phyloP scores from a whole-genome alignment of 2,113 vertebrate species.

The Junco hyemalis region DNA sequence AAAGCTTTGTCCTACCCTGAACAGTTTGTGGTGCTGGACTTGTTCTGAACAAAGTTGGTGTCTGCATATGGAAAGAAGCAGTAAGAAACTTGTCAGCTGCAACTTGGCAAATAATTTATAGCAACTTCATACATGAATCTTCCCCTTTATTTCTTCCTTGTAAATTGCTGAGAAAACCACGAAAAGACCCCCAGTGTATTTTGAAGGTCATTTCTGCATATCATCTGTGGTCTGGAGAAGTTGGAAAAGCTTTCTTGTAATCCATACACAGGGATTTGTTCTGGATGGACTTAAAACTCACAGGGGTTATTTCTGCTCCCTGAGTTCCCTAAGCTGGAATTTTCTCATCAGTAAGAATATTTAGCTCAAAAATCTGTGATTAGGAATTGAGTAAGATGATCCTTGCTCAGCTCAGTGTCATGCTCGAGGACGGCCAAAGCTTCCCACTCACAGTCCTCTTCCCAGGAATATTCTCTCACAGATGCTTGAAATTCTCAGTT shows the following conservation, averaged over 20 bases:
- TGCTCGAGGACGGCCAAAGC: neutral
- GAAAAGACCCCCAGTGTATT: neutral
- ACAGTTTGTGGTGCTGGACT: neutral
- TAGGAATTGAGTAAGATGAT: neutral
- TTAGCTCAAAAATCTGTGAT: neutral
- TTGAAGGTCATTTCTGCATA: neutral
- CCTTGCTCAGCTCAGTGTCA: neutral
- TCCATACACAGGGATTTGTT: neutral
- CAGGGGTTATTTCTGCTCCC: neutral
- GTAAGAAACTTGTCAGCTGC: slow-evolving; percentile 28
- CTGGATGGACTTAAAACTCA: neutral
- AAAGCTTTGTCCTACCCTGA: neutral
- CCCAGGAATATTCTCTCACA: slow-evolving; percentile 14
- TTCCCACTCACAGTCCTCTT: neutral
- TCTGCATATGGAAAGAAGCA: slow-evolving; percentile 36
- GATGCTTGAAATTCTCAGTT: slow-evolving; percentile 13
- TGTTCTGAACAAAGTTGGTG: neutral
- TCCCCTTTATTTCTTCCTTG: neutral
- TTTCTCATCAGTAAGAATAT: neutral
- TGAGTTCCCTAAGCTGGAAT: neutral
- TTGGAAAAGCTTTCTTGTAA: neutral
- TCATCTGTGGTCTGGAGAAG: neutral
- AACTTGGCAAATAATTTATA: neutral
- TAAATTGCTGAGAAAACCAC: neutral
- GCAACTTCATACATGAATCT: neutral